These are phyloP conservation scores for Orestias chungarensis DNA, from an alignment of 2,797 vertebrate genomes.

Conservation along the genomic window DNA sequence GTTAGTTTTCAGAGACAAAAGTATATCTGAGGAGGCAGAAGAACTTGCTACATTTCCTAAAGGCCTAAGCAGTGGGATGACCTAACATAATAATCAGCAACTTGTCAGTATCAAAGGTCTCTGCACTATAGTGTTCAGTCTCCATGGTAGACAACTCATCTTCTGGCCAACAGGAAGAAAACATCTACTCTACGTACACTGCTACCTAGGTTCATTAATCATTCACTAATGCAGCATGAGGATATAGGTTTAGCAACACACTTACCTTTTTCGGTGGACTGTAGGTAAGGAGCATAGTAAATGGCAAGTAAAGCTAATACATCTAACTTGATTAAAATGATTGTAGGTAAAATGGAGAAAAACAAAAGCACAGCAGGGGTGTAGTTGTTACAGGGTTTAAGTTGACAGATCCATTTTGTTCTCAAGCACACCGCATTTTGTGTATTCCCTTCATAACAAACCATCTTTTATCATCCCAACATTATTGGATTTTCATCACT, in stretches of 20 bases:
- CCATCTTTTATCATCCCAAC: neutral
- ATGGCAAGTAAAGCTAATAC: neutral
- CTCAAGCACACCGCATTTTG: neutral
- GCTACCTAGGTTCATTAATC: neutral
- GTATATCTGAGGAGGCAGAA: neutral
- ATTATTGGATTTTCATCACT: neutral
- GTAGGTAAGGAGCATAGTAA: neutral
- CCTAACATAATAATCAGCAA: neutral
- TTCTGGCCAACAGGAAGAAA: neutral
- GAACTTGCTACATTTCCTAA: neutral
- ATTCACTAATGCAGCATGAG: neutral
- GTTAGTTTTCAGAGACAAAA: too few relatives aligned
- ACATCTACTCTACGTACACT: neutral
- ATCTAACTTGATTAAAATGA: neutral
- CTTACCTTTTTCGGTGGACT: neutral
- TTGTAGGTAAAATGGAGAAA: too few relatives aligned
- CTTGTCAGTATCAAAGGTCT: neutral
- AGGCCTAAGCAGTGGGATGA: neutral
- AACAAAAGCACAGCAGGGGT: neutral
- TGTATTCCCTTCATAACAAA: neutral
- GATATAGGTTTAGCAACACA: neutral
- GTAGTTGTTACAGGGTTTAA: neutral
- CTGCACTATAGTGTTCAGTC: neutral
- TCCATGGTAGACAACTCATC: neutral
- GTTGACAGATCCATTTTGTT: neutral